Evolutionary conservation across 35 echinoderm and acorn worm genomes (phyloP).

Genomic region (Apostichopus californicus): DNA sequence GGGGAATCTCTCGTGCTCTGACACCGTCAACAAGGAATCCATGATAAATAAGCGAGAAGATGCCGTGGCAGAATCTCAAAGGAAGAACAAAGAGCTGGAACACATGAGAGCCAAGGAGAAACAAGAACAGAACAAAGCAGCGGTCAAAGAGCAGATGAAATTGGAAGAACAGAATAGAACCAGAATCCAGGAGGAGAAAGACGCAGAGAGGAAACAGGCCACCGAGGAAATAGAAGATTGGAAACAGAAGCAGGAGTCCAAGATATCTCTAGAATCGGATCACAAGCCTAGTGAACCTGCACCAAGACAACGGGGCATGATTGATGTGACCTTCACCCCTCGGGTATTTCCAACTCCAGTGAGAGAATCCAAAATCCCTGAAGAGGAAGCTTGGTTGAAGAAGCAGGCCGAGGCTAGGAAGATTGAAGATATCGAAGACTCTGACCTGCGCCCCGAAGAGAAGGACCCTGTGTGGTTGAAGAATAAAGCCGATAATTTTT

Average conservation of each 20-base stretch:
- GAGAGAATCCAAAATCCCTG: constrained; percentile 80
- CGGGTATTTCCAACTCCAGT: constrained; percentile 92
- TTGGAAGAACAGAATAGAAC: constrained; percentile 72
- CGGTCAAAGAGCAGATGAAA: constrained; percentile 88
- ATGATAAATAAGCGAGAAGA: constrained; percentile 80
- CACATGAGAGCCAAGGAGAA: constrained; percentile 73
- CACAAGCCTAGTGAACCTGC: constrained; percentile 29
- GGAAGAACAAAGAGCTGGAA: constrained; percentile 66
- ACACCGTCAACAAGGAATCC: constrained; percentile 76
- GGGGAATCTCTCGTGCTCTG: constrained; percentile 52
- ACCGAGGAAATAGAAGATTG: constrained; percentile 83
- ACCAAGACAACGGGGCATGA: constrained; percentile 72
- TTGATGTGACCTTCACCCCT: constrained; percentile 84
- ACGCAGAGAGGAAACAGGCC: constrained; percentile 80
- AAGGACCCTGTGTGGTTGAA: constrained; percentile 96
- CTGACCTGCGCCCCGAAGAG: constrained; percentile 86
- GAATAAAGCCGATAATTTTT: constrained; percentile 93
- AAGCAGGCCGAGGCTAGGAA: constrained; percentile 98
- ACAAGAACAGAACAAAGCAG: constrained; percentile 74
- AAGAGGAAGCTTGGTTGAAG: constrained; percentile 95
- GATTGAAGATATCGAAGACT: constrained; percentile 74
- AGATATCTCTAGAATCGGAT: constrained; percentile 21
- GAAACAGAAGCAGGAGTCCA: constrained; percentile 48
- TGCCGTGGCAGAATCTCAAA: constrained; percentile 77
- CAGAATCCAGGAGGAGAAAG: constrained; percentile 77